Percentiles rank a stretch among this genome's conserved stretches.
Evolutionary conservation across 2,888 invertebrate species (phyloP).

Genomic region (Teleogryllus oceanicus): DNA sequence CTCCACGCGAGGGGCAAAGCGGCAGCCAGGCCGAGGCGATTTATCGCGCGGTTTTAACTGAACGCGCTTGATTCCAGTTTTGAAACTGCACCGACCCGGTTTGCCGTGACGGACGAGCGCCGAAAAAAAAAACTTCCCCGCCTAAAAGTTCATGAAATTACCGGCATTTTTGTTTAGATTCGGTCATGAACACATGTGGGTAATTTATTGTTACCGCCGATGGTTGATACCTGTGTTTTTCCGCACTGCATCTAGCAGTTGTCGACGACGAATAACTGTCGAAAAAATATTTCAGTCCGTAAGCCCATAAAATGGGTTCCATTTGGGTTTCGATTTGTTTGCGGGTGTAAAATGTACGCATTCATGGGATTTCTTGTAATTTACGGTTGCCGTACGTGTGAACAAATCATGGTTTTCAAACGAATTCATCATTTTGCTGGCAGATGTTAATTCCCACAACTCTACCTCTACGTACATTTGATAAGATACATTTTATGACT

Average conservation of each 20-base stretch:
- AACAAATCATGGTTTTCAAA: neutral
- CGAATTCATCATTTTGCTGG: neutral
- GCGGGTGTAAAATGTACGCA: neutral
- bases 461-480: too few relatives aligned
- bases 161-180: conserved; percentile 18
- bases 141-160: conserved; percentile 18
- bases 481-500: too few relatives aligned
- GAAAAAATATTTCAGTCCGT: neutral
- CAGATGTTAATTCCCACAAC: neutral
- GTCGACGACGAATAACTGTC: neutral
- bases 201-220: neutral
- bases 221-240: conserved; percentile 10
- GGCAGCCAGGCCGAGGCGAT: neutral
- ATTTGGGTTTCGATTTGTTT: conserved; percentile 4
- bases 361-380: neutral
- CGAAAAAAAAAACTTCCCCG: neutral
- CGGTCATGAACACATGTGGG: conserved; percentile 8
- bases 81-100: neutral
- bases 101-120: neutral
- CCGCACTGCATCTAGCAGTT: neutral
- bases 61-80: conserved; percentile 18
- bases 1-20: neutral
- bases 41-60: neutral
- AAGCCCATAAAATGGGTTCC: conserved; percentile 1
- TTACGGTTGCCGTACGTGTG: neutral